These are phyloP conservation scores for Monoplex corrugatus DNA, from an alignment of 2,888 invertebrate genomes.

Conservation along the genomic window DNA sequence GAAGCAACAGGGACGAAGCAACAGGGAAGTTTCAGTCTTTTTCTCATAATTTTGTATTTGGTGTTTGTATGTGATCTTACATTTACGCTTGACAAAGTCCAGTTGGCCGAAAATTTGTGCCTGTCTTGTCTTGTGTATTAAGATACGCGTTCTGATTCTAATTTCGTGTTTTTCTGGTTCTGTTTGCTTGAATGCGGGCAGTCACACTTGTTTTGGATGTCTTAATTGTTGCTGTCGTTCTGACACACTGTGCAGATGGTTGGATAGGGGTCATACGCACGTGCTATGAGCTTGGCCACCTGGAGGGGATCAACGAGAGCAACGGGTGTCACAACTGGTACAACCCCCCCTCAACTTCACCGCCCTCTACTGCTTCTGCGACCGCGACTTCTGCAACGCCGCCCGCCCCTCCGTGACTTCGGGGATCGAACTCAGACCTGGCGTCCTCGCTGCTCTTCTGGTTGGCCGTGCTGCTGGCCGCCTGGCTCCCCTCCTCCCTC, in stretches of 20 bases:
- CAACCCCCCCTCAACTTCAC: slow-evolving; percentile 60
- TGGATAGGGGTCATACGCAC: slow-evolving; percentile 65
- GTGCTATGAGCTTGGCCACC: slow-evolving; percentile 64
- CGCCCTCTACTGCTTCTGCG: slow-evolving; percentile 71
- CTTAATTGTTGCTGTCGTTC: too few relatives aligned
- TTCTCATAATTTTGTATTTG: too few relatives aligned
- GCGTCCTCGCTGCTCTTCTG: background rate
- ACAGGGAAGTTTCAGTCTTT: too few relatives aligned
- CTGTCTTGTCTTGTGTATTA: too few relatives aligned
- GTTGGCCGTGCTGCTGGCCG: background rate
- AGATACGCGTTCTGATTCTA: too few relatives aligned
- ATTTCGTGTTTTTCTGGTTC: too few relatives aligned
- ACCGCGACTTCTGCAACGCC: slow-evolving; percentile 68
- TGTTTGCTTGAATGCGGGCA: too few relatives aligned
- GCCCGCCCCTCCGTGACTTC: background rate
- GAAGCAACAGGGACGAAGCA: too few relatives aligned
- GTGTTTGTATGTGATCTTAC: too few relatives aligned
- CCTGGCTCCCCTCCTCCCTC: background rate
- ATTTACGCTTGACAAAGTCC: too few relatives aligned
- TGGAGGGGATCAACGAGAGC: slow-evolving; percentile 65
- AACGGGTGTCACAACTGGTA: slow-evolving; percentile 67
- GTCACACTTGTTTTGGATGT: too few relatives aligned
- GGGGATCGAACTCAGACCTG: background rate
- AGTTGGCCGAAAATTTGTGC: too few relatives aligned
- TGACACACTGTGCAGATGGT: slow-evolving; percentile 58